Evolutionary conservation across 2,888 invertebrate genomes (phyloP), one percentile per base, ranked within the genome.

Genomic region (Chrysolina americana): DNA sequence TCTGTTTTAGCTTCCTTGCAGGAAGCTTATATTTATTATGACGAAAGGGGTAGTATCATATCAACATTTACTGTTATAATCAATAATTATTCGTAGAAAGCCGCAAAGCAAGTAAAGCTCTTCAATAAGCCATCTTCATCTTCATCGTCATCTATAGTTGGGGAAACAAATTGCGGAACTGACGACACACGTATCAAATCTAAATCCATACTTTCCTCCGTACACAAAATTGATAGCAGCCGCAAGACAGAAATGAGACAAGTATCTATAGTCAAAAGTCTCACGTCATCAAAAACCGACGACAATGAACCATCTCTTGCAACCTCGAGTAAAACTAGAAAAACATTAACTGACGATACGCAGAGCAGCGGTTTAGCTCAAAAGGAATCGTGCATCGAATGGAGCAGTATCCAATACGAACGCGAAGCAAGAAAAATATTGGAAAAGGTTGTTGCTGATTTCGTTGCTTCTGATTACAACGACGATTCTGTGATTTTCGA

Each of bases 171-270:
- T 48, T 17, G 11, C 17, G 17, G 8, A 10, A 0, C 8, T 36
- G 48, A 48, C 9, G 2, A 9, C 17, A 17, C 2, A 17, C 17
- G 17, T 17, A 8, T 17, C 0, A 48, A 17, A 17, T 48, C 48
- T 17, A 48, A 48, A 48, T 48, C 48, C 8, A 48, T 48, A n/a
- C 48, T 48, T 48, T 48, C 48, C 48, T n/a, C n/a, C n/a, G n/a
- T n/a, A n/a, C n/a, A n/a, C n/a, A n/a, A n/a, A n/a, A n/a, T n/a
- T n/a, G n/a, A n/a, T n/a, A n/a, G n/a, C n/a, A n/a, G n/a, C n/a
- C n/a, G n/a, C n/a, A n/a, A n/a, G n/a, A n/a, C n/a, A n/a, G n/a
- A n/a, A n/a, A n/a, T n/a, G n/a, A n/a, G n/a, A n/a, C n/a, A 2
- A n/a, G 28, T 28, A 28, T 28, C 28, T 28, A 28, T 28, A 5